A percentile compares a stretch with the other conserved stretches of the same genome.
Conservation (phyloP, 2,888 invertebrate genomes). For the Trimorus sp. region DNA sequence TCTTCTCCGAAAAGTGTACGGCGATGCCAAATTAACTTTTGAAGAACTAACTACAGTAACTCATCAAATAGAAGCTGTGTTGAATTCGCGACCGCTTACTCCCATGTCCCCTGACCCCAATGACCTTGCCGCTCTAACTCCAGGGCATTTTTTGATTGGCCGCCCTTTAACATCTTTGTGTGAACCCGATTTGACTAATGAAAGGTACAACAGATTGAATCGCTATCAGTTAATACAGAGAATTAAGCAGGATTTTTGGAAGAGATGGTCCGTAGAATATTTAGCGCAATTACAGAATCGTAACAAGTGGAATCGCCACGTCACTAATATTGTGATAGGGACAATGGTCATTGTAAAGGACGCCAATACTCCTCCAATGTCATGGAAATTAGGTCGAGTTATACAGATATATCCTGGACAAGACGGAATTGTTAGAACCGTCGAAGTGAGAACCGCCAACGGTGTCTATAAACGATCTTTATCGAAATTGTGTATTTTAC, state of each 20-base stretch:
- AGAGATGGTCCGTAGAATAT: slow-evolving; percentile 52
- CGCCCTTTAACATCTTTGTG: slow-evolving; percentile 23
- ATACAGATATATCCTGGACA: background rate
- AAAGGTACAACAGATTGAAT: slow-evolving; percentile 29
- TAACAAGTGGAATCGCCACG: slow-evolving; percentile 1
- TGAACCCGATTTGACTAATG: slow-evolving; percentile 30
- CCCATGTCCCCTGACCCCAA: slow-evolving; percentile 54
- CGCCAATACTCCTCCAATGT: background rate
- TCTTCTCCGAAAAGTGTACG: background rate
- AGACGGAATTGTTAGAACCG: background rate
- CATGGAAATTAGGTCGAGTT: background rate
- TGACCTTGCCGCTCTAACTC: slow-evolving; percentile 36
- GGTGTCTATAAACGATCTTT: background rate
- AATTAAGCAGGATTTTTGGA: slow-evolving; percentile 56
- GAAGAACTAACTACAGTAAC: slow-evolving; percentile 64
- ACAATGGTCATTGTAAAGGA: slow-evolving; percentile 3
- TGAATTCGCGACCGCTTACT: slow-evolving; percentile 57
- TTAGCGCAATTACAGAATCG: slow-evolving; percentile 22
- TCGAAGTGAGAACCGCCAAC: background rate
- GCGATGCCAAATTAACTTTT: slow-evolving; percentile 48
- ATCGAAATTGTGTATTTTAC: background rate
- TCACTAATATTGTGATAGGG: background rate
- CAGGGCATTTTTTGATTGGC: slow-evolving; percentile 55
- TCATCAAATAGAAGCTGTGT: slow-evolving; percentile 48
- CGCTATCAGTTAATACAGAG: slow-evolving; percentile 50